Evolutionary conservation across 53 echinoderm and acorn worm species (phyloP).

Genomic region (Apostichopus leukothele): DNA sequence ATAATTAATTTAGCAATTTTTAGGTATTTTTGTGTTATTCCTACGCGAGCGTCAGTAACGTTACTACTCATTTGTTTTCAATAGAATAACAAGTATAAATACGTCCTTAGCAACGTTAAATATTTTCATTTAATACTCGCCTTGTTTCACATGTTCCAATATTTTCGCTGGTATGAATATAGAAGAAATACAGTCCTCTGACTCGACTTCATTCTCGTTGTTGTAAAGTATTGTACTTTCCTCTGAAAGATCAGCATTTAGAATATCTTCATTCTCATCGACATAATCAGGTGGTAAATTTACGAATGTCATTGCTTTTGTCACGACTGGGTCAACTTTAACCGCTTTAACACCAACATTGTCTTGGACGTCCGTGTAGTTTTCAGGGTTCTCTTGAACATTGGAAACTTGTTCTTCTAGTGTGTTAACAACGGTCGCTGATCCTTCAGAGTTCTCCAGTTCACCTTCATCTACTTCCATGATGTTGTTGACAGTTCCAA

Average conservation of each 20-base stretch:
- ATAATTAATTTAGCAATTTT: no score
- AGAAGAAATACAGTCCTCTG: not conserved
- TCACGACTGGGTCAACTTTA: conserved; percentile 7
- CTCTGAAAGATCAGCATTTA: not conserved
- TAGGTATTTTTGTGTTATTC: no score
- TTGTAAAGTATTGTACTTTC: conserved; percentile 16
- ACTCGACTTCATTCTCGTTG: not conserved
- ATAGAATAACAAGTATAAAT: no score
- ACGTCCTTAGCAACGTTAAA: not conserved
- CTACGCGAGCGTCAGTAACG: no score
- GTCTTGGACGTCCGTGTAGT: conserved; percentile 27
- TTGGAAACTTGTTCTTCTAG: conserved; percentile 35
- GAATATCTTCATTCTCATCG: not conserved
- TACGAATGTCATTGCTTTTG: conserved; percentile 26
- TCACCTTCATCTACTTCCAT: conserved; percentile 11
- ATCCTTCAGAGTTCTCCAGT: not conserved
- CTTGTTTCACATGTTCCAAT: conserved; percentile 2
- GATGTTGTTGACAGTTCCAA: conserved; percentile 23
- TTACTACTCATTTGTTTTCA: no score
- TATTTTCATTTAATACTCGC: not conserved
- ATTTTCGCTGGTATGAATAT: conserved; percentile 5
- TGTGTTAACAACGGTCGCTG: not conserved
- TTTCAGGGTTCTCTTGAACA: conserved; percentile 21
- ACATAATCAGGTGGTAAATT: not conserved
- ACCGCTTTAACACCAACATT: conserved; percentile 30